Conservation (phyloP, 2,113 vertebrate genomes). For the Callionymus lyra region DNA sequence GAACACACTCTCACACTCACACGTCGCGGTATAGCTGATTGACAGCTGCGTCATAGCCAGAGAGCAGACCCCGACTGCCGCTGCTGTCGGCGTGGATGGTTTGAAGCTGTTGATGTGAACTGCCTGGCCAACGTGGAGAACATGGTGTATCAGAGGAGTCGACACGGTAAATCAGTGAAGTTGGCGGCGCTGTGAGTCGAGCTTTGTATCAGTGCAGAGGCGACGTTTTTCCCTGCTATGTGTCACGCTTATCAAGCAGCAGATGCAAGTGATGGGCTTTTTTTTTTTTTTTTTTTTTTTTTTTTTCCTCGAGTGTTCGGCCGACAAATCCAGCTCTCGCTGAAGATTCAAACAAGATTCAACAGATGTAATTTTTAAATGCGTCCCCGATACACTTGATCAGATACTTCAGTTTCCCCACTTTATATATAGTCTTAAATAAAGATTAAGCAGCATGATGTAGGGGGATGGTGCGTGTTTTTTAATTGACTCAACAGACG, state of each 20-base stretch:
- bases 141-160: conserved; percentile 64
- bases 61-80: conserved; percentile 57
- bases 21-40: conserved; percentile 49
- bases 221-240: conserved; percentile 33
- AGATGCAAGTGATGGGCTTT: conserved; percentile 21
- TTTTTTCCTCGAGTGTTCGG: no score
- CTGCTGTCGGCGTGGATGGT: conserved; percentile 50
- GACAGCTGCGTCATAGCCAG: conserved; percentile 62
- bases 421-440: no score
- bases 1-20: conserved; percentile 38
- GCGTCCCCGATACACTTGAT: no score
- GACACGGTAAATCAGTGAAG: conserved; percentile 61
- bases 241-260: conserved; percentile 35
- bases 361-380: no score
- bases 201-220: conserved; percentile 45
- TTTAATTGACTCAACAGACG: no score
- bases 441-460: no score
- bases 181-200: conserved; percentile 49
- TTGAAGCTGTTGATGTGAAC: conserved; percentile 58
- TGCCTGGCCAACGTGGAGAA: conserved; percentile 62
- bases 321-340: no score
- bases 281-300: no score
- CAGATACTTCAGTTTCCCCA: no score
- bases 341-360: no score
- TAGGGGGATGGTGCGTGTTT: no score